Percentiles rank a stretch among this genome's conserved stretches.
Conservation (phyloP, 1,140 invertebrate genomes). For the Lucilia sericata region DNA sequence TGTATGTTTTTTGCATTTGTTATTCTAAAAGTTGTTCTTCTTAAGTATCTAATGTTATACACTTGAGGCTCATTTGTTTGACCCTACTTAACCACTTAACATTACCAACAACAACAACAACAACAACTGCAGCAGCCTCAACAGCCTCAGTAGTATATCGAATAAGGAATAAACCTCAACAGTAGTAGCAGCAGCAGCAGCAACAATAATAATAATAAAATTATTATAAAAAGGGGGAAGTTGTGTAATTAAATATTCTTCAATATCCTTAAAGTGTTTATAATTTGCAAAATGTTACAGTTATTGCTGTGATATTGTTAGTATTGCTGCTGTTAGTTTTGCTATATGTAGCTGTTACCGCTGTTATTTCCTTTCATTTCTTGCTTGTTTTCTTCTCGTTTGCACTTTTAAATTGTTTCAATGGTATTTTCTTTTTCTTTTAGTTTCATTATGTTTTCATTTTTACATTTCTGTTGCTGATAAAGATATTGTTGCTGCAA, state of each 20-base stretch:
- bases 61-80: slow-evolving; percentile 28
- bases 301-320: neutral
- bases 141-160: neutral
- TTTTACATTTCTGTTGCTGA: neutral
- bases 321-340: neutral
- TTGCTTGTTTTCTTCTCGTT: neutral
- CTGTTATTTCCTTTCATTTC: neutral
- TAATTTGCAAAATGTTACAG: slow-evolving; percentile 30
- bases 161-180: neutral
- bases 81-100: slow-evolving; percentile 20
- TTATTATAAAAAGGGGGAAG: neutral
- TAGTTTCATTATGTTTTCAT: neutral
- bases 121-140: neutral
- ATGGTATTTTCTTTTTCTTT: neutral
- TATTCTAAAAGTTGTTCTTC: neutral
- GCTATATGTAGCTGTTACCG: neutral
- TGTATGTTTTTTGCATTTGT: neutral
- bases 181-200: neutral
- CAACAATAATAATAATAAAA: slow-evolving; percentile 18
- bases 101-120: neutral
- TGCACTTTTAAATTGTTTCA: neutral
- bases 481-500: too few relatives aligned
- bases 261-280: slow-evolving; percentile 40
- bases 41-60: neutral
- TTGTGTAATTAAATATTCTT: slow-evolving; percentile 39